Base-by-base conservation (phyloP, 2,113 vertebrate species). In the Syngnathus scovelli region DNA sequence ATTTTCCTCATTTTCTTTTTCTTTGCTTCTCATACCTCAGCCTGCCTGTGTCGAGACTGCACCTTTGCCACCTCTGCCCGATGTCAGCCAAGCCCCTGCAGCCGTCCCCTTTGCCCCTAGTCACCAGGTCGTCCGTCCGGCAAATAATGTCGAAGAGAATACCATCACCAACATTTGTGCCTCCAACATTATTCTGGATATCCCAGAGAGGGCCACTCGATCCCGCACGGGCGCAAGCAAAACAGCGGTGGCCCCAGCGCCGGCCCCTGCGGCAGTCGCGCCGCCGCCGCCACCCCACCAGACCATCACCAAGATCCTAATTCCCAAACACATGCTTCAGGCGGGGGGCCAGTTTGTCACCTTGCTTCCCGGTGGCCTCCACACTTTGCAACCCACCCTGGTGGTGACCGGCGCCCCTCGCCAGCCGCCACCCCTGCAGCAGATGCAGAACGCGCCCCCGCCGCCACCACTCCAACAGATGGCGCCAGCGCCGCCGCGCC, bases 251-350 rank as follows among this genome's bases (percentile, higher is more conserved):
- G 64, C 88, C 9, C 83, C 72, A 15, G 49, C 49, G 4, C 1
- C 41, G 12, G 41, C 41, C 41, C 10, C 41, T 12, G 21, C 82
- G 0, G 60, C 80, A 4, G 64, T 87, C 7, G 82, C 72, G 7
- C 49, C 16, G 6, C 49, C 16, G 49, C 63, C 18, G 78, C 73
- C 90, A 3, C 72, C 78, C 1, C 51, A 78, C 1, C 85, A 88
- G 78, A 64, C 86, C 76, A 92, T 94, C 82, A 93, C 93, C 61
- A 96, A 96, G 82, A 93, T 96, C 75, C 90, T 94, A 62, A 93
- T 96, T 74, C 85, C 87, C 37, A 95, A 94, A 72, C 94, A 94
- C 77, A 79, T 91, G 52, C 74, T 92, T 62, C 92, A 93, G 73
- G 67, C 72, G 0, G 88, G 85, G n/a, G 81, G 82, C 6, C 88